Conservation (phyloP, 2,797 vertebrate species). For the Tenualosa thibaudeaui region DNA sequence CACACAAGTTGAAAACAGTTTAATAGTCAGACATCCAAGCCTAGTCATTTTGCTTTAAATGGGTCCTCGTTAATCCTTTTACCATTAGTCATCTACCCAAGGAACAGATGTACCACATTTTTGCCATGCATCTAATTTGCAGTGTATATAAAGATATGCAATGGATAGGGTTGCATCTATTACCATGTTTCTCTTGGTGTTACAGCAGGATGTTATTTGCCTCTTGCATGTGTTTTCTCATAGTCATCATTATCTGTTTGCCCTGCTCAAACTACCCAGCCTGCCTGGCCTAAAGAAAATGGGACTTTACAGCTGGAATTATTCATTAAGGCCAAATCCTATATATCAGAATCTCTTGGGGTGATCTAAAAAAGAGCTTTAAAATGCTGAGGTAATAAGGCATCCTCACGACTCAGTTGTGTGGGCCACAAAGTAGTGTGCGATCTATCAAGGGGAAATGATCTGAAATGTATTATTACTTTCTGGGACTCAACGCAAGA, state of each 20-base stretch:
- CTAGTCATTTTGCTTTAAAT: no score
- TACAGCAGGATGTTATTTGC: background rate
- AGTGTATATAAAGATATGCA: background rate
- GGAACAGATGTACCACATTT: background rate
- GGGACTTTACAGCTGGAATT: background rate
- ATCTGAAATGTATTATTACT: background rate
- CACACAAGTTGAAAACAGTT: background rate
- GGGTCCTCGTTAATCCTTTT: background rate
- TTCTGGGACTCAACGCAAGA: background rate
- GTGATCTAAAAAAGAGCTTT: slow-evolving; percentile 10
- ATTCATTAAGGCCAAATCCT: background rate
- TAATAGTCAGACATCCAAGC: background rate
- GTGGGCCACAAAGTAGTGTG: slow-evolving; percentile 2
- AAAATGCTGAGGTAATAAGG: background rate
- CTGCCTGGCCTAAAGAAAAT: background rate
- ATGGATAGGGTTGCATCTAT: background rate
- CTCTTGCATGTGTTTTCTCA: background rate
- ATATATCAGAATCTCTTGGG: background rate
- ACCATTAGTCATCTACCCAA: no score
- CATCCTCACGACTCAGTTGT: background rate
- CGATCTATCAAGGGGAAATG: background rate
- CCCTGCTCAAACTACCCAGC: background rate
- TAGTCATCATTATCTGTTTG: background rate
- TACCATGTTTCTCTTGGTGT: background rate
- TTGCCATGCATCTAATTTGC: background rate